Evolutionary conservation across 2,113 vertebrate species (phyloP), one percentile per base, ranked within the genome.

Genomic region (Spheniscus mendiculus): DNA sequence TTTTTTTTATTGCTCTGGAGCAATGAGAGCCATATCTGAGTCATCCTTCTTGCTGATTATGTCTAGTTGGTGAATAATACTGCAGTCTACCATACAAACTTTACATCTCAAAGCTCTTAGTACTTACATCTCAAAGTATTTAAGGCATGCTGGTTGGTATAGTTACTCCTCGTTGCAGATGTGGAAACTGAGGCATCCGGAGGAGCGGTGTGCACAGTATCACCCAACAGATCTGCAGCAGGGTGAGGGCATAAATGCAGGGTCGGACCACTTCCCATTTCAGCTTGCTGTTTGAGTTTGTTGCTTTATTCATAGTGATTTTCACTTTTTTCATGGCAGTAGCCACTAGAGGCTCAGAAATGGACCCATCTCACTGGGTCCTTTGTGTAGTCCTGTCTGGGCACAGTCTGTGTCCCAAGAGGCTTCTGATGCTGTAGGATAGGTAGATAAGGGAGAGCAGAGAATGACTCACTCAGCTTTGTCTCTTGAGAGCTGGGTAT

Each of bases 1-100:
- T 87, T 34, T 89, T 90, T 96, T 95, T 92, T 94, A 92, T 67
- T 72, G 76, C 94, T 91, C 69, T 73, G 69, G 42, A 93, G 91
- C 82, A 74, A 44, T 45, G 42, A 94, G 78, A 89, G 49, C 55
- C 34, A 13, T 90, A 92, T 86, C 95, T 89, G 53, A 97, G 83
- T 66, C 78, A 94, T 77, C 81, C 70, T 85, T 97, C 69, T 94
- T 87, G 42, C 59, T 87, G 87, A 81, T 96, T 95, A 61, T 91
- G 87, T 95, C 96, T 73, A 27, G 73, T 53, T 81, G 66, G 93
- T 93, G 82, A 95, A 74, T 65, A 84, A 84, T 85, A 69, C 36
- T 71, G 90, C 72, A 70, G 71, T 38, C 61, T 65, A 38, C 83
- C 16, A 9, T 89, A 80, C 73, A 79, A 67, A 80, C 79, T 96